Conservation (phyloP, 2,888 invertebrate genomes). For the Parnassius mnemosyne region DNA sequence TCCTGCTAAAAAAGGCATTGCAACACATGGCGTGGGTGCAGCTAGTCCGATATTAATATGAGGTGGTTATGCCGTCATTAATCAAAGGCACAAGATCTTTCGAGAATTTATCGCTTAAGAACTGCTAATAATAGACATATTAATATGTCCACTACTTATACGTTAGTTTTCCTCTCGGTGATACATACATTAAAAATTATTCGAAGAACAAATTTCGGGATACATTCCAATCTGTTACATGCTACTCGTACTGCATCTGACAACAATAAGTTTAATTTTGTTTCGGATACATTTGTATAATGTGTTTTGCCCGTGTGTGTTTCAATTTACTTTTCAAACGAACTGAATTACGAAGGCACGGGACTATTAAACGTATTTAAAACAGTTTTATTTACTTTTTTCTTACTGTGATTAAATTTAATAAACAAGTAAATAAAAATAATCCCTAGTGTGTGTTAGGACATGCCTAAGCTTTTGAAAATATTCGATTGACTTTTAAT, state of each 20-base stretch:
- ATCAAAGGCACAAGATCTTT: too few relatives aligned
- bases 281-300: conserved; percentile 4
- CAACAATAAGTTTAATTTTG: conserved; percentile 7
- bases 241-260: conserved; percentile 5
- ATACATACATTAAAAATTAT: conserved; percentile 3
- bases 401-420: too few relatives aligned
- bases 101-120: not conserved
- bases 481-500: too few relatives aligned
- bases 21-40: too few relatives aligned
- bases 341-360: not conserved
- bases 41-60: too few relatives aligned
- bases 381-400: not conserved
- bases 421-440: too few relatives aligned
- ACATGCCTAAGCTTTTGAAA: too few relatives aligned
- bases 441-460: too few relatives aligned
- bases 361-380: not conserved
- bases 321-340: conserved; percentile 1
- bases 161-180: not conserved
- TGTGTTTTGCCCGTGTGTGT: not conserved
- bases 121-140: too few relatives aligned
- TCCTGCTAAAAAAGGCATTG: too few relatives aligned
- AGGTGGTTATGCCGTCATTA: too few relatives aligned
- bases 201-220: conserved; percentile 7
- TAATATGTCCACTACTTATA: not conserved
- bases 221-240: conserved; percentile 6